These are phyloP conservation scores for Halcyon leucocephala DNA, from an alignment of 2,797 vertebrate species.

Conservation along the genomic window DNA sequence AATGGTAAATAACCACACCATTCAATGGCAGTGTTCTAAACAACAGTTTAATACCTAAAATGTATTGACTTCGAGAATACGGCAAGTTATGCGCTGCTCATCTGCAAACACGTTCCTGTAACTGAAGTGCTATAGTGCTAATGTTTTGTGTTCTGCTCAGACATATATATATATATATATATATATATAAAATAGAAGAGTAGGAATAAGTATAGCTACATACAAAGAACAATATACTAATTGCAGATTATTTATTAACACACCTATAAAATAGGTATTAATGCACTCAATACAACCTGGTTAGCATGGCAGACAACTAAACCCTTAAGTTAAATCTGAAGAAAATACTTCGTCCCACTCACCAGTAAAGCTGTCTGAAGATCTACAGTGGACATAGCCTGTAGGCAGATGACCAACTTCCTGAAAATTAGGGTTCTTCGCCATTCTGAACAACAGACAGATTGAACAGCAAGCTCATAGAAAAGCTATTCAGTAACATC, in stretches of 20 bases:
- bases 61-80: not conserved
- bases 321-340: not conserved
- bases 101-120: not conserved
- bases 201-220: not conserved
- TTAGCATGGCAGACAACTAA: not conserved
- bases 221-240: not conserved
- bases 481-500: not conserved
- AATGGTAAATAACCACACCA: not conserved
- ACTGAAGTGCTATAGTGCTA: not conserved
- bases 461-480: conserved; percentile 13
- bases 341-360: not conserved
- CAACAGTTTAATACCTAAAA: not conserved
- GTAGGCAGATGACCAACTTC: conserved; percentile 25
- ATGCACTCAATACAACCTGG: not conserved
- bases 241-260: not conserved
- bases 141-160: rapidly evolving
- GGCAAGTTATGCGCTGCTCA: not conserved
- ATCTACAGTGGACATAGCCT: not conserved
- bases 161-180: too few species aligned
- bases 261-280: not conserved
- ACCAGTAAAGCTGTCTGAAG: conserved; percentile 55
- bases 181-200: not conserved
- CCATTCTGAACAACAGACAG: conserved; percentile 47
- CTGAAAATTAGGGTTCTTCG: conserved; percentile 67
- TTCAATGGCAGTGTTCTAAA: not conserved